phyloP scores from a whole-genome alignment of 2,113 vertebrate genomes.

The Colaptes auratus region DNA sequence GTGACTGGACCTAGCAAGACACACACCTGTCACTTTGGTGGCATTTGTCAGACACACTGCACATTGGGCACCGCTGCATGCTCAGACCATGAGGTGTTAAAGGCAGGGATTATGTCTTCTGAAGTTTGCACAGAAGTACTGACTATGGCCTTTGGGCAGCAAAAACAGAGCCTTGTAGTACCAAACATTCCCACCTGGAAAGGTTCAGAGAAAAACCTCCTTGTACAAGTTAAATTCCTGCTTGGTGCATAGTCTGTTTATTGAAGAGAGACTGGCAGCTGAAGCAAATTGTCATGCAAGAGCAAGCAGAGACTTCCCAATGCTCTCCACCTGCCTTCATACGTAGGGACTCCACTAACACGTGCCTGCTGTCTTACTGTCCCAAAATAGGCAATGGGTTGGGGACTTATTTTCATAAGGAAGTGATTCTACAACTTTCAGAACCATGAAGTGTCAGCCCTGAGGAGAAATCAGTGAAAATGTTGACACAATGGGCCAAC shows the following conservation, averaged over 20 bases:
- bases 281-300: neutral
- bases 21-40: neutral
- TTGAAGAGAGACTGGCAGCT: slow-evolving; percentile 1
- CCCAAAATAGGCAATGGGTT: neutral
- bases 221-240: neutral
- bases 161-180: neutral
- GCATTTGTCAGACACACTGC: neutral
- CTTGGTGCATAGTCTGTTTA: neutral
- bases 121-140: neutral
- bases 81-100: slow-evolving; percentile 27
- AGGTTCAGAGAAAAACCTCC: slow-evolving; percentile 43
- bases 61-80: accelerated
- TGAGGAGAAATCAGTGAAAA: neutral
- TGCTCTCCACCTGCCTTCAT: neutral
- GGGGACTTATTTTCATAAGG: neutral
- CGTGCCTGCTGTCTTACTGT: neutral
- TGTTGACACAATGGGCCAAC: neutral
- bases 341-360: neutral
- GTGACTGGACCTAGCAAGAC: neutral
- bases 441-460: neutral
- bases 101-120: slow-evolving; percentile 7
- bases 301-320: slow-evolving; percentile 19
- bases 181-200: slow-evolving; percentile 44
- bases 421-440: neutral
- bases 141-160: slow-evolving; percentile 12